Evolutionary conservation across 2,113 vertebrate genomes (phyloP).

Genomic region (Mobula hypostoma): DNA sequence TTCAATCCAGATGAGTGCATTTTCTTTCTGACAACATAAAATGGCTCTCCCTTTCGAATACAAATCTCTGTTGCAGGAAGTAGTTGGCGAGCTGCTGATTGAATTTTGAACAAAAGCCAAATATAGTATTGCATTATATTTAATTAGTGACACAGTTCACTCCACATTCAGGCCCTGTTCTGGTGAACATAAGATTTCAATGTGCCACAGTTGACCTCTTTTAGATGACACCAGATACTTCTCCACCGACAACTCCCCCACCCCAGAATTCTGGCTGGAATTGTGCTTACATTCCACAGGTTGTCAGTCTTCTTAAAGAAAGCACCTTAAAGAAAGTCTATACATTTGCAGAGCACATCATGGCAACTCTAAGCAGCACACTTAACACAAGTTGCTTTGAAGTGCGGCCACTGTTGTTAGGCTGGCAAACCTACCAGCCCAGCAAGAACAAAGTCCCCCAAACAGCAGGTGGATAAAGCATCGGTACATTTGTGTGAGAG

Average conservation of each 20-base stretch:
- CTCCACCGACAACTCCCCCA: not conserved
- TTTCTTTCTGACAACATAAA: not conserved
- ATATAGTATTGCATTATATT: slow-evolving; percentile 10
- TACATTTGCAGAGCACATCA: not conserved
- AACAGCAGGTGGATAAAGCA: not conserved
- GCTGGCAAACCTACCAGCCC: not conserved
- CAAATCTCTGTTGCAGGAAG: not conserved
- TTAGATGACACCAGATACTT: not conserved
- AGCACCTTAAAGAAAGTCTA: not conserved
- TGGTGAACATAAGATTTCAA: not conserved
- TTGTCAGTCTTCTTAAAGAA: not conserved
- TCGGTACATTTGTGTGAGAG: not conserved
- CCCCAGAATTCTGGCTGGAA: not conserved
- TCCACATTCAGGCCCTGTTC: not conserved
- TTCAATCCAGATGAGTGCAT: not conserved
- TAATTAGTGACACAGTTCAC: not conserved
- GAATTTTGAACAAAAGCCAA: slow-evolving; percentile 29
- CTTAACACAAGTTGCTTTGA: not conserved
- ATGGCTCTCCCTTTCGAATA: slow-evolving; percentile 7
- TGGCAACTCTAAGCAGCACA: not conserved
- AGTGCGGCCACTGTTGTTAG: not conserved
- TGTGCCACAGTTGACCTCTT: not conserved
- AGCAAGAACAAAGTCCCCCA: not conserved
- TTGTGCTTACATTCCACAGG: not conserved
- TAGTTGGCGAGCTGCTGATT: slow-evolving; percentile 14